Evolutionary conservation across 1,140 invertebrate genomes (phyloP).

Genomic region (Spodoptera frugiperda): DNA sequence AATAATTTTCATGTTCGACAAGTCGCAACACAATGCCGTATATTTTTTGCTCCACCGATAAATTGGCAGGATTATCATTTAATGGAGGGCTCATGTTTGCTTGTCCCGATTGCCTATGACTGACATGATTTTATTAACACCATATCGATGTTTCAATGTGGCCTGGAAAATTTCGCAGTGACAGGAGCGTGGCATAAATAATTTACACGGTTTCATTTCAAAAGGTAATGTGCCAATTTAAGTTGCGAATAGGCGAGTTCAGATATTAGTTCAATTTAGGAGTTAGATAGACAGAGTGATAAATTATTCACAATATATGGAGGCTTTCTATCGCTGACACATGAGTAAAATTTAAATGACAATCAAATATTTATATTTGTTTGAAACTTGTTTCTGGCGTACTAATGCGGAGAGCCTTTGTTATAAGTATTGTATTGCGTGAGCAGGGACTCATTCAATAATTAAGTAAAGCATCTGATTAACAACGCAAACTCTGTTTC

Average conservation of each 20-base stretch:
- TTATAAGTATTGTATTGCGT: conserved; percentile 28
- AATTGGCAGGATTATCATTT: conserved; percentile 86
- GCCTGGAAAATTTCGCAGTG: conserved; percentile 59
- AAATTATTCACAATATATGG: conserved; percentile 63
- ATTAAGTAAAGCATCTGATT: conserved; percentile 39
- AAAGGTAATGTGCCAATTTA: conserved; percentile 66
- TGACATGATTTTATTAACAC: conserved; percentile 84
- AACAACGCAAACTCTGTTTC: conserved; percentile 3
- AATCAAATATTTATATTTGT: conserved; percentile 57
- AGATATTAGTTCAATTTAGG: conserved; percentile 65
- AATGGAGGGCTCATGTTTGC: conserved; percentile 85
- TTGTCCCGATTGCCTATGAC: conserved; percentile 82
- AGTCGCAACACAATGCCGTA: conserved; percentile 81
- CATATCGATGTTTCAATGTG: conserved; percentile 70
- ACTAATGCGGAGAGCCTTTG: conserved; percentile 38
- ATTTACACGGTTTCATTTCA: conserved; percentile 65
- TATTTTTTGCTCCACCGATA: conserved; percentile 84
- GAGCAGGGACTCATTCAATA: conserved; percentile 30
- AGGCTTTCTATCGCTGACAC: conserved; percentile 61
- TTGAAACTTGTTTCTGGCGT: conserved; percentile 45
- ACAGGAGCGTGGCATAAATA: conserved; percentile 59
- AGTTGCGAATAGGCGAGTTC: conserved; percentile 61
- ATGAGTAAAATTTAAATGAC: conserved; percentile 59
- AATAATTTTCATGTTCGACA: conserved; percentile 86
- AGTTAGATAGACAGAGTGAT: conserved; percentile 65